phyloP scores from a whole-genome alignment of 1,140 invertebrate genomes.

The Drosophila biarmipes region DNA sequence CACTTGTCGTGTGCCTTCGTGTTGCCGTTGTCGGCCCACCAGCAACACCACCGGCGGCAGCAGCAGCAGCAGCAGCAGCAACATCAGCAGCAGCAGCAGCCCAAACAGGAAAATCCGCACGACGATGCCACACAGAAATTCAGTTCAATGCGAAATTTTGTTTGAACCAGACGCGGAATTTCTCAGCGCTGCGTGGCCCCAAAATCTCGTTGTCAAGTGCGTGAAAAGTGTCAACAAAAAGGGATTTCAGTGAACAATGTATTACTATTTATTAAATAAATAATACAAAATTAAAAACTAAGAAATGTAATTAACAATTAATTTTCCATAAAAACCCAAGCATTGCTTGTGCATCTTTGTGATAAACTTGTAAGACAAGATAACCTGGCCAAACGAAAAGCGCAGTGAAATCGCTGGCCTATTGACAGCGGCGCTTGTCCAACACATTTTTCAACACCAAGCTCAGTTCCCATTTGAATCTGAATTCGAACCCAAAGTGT shows the following conservation, averaged over 20 bases:
- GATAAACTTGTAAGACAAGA: slow-evolving; percentile 34
- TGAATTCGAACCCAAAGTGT: slow-evolving; percentile 40
- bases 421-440: slow-evolving; percentile 53
- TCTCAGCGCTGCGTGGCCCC: slow-evolving; percentile 41
- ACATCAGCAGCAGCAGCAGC: slow-evolving; percentile 48
- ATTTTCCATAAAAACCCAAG: slow-evolving; percentile 28
- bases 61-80: slow-evolving; percentile 27
- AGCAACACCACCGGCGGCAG: slow-evolving; percentile 27
- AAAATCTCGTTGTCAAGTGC: slow-evolving; percentile 33
- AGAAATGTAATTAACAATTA: slow-evolving; percentile 47
- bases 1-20: slow-evolving; percentile 43
- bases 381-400: slow-evolving; percentile 19
- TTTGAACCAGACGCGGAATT: slow-evolving; percentile 70
- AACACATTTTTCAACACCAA: slow-evolving; percentile 54
- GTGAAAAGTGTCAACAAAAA: slow-evolving; percentile 37
- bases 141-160: slow-evolving; percentile 80
- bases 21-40: slow-evolving; percentile 35
- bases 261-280: neutral
- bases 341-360: slow-evolving; percentile 38
- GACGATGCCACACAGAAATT: slow-evolving; percentile 71
- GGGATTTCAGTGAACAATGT: slow-evolving; percentile 1
- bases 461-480: slow-evolving; percentile 49
- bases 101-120: slow-evolving; percentile 80
- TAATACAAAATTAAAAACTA: neutral
- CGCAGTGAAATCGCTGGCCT: slow-evolving; percentile 46